A percentile compares a stretch with the other conserved stretches of the same genome.
These are phyloP conservation scores for Sula dactylatra DNA, from an alignment of 2,113 vertebrate species.

Conservation along the genomic window DNA sequence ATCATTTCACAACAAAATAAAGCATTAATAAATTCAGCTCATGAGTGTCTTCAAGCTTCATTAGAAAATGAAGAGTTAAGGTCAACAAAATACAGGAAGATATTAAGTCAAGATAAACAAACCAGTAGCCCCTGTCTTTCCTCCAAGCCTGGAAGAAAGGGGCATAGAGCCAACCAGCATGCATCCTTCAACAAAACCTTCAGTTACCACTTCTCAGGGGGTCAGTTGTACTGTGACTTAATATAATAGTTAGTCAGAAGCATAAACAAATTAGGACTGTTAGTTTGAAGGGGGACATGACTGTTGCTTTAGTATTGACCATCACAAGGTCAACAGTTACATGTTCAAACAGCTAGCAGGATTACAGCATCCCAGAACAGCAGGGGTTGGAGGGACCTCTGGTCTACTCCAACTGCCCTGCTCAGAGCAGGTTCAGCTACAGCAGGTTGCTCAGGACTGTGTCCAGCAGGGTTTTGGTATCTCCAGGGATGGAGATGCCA, in stretches of 20 bases:
- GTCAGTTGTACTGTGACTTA: slow-evolving; percentile 2
- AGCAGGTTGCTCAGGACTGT: not conserved
- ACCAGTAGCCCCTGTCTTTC: not conserved
- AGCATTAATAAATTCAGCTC: slow-evolving; percentile 16
- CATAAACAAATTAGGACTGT: slow-evolving; percentile 51
- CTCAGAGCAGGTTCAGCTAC: not conserved
- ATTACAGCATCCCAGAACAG: not conserved
- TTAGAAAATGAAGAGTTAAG: slow-evolving; percentile 16
- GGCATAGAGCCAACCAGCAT: not conserved
- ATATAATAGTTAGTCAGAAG: slow-evolving; percentile 10
- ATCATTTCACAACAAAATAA: slow-evolving; percentile 8
- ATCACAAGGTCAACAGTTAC: slow-evolving; percentile 11
- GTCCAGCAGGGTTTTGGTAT: not conserved
- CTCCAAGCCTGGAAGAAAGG: not conserved
- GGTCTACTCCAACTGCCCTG: not conserved
- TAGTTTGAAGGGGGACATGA: slow-evolving; percentile 15
- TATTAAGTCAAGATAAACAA: slow-evolving; percentile 44
- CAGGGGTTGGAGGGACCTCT: not conserved
- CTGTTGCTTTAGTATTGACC: not conserved
- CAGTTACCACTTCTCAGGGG: slow-evolving; percentile 27
- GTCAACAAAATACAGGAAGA: slow-evolving; percentile 51
- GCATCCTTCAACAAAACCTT: slow-evolving; percentile 36
- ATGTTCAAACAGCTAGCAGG: not conserved
- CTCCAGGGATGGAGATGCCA: not conserved
- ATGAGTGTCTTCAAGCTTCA: not conserved